phyloP scores from a whole-genome alignment of 2,113 vertebrate species.

The Hemiscyllium ocellatum region DNA sequence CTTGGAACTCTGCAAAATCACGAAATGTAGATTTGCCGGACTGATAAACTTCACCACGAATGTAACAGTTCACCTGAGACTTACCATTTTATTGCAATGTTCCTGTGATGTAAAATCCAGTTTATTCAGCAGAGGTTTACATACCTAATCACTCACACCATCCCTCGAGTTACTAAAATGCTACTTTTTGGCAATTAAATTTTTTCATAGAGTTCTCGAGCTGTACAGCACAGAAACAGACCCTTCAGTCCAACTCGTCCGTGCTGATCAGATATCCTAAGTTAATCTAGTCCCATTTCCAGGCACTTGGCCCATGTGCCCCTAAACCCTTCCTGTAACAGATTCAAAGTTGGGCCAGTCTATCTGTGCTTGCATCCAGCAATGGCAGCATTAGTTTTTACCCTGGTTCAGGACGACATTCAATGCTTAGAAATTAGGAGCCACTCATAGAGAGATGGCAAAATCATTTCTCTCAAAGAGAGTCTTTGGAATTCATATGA shows the following conservation, averaged over 20 bases:
- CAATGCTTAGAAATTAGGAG: too few relatives aligned
- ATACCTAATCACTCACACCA: too few relatives aligned
- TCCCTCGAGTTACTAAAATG: too few relatives aligned
- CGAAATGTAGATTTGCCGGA: neutral
- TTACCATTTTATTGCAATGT: neutral
- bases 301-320: too few relatives aligned
- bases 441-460: too few relatives aligned
- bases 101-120: neutral
- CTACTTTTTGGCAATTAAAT: neutral
- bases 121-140: neutral
- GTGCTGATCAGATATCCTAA: too few relatives aligned
- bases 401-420: neutral
- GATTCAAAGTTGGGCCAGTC: neutral
- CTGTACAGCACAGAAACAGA: too few relatives aligned
- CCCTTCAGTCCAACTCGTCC: too few relatives aligned
- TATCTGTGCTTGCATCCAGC: neutral
- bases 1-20: neutral
- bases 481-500: too few relatives aligned
- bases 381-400: neutral
- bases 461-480: too few relatives aligned
- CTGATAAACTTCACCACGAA: neutral
- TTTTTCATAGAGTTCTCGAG: neutral
- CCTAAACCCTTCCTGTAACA: neutral
- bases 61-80: neutral
- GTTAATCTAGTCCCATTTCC: too few relatives aligned